Evolutionary conservation across 2,888 invertebrate species (phyloP), one percentile per base, ranked within the genome.

Genomic region (Phalera bucephala): DNA sequence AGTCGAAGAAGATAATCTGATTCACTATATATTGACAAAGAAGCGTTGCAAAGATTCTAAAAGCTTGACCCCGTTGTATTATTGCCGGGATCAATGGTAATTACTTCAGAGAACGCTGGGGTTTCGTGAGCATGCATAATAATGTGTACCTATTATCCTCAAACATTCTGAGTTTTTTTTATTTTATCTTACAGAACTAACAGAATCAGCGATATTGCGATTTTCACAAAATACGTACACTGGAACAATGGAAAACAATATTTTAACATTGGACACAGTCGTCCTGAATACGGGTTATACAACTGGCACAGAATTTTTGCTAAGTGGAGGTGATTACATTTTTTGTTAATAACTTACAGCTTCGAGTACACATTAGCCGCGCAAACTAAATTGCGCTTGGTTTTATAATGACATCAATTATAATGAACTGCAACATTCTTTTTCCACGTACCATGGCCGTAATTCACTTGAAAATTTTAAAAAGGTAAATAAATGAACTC

Each of bases 141-240:
- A 15, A 33, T 30, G 13, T 7, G 15, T 17, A n/a, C 20, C n/a
- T n/a, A n/a, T n/a, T n/a, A n/a, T n/a, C n/a, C n/a, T n/a, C n/a
- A n/a, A n/a, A n/a, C n/a, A n/a, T n/a, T n/a, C n/a, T n/a, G n/a
- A n/a, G n/a, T n/a, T n/a, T n/a, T 23, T n/a, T 20, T 10, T 6
- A 21, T 25, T 30, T 37, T 15, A 43, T 36, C 21, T 33, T 36
- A 31, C 64, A 85, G 83, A 77, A 37, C 46, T 81, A 13, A 78
- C 73, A 1, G 72, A 80, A 34, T 54, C 61, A 2, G 46, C 53
- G 2, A 23, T 70, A 21, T 56, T 84, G 66, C 60, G 45, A 25
- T 85, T 84, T 60, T 48, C 71, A 6, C 64, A 68, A 48, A 71
- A 64, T 30, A 67, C 63, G 11, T 85, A 82, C 42, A 46, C 51